phyloP scores from a whole-genome alignment of 2,888 invertebrate species.

The Uropetala carovei region DNA sequence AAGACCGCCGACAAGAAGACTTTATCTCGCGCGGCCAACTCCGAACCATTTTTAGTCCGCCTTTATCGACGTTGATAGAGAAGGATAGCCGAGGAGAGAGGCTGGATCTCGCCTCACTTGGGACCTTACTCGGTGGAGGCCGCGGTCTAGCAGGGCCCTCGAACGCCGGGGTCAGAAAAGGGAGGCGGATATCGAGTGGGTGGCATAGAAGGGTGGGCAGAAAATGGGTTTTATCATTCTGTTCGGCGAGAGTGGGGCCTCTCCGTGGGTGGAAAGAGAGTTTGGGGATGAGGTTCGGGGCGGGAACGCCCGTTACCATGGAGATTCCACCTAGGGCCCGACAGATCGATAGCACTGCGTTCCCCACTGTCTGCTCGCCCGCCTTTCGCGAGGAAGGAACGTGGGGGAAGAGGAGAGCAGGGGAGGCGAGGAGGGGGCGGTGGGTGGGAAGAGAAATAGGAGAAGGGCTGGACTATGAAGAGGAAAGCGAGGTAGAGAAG shows the following conservation, averaged over 20 bases:
- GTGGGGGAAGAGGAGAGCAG: not conserved
- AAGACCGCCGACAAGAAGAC: too few relatives aligned
- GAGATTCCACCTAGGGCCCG: constrained; percentile 55
- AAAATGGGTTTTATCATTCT: not conserved
- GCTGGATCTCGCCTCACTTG: not conserved
- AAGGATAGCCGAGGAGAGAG: not conserved
- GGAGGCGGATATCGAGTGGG: not conserved
- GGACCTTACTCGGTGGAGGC: not conserved
- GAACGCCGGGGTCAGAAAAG: not conserved
- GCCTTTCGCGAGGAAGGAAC: not conserved
- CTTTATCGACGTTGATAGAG: not conserved
- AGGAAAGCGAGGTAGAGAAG: not conserved
- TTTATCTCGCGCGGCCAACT: not conserved
- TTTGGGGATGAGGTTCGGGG: constrained; percentile 16
- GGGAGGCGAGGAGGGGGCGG: not conserved
- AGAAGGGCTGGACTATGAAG: not conserved
- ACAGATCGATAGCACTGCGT: constrained; percentile 61
- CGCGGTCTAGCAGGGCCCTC: constrained; percentile 6
- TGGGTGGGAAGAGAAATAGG: not conserved
- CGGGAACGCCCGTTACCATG: constrained; percentile 60
- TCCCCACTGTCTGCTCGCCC: constrained; percentile 45
- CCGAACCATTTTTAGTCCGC: not conserved
- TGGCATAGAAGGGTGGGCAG: constrained; percentile 4
- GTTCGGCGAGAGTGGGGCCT: constrained; percentile 9
- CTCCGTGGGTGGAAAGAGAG: not conserved